phyloP scores from a whole-genome alignment of 2,888 invertebrate genomes.

The Drosophila lutescens region DNA sequence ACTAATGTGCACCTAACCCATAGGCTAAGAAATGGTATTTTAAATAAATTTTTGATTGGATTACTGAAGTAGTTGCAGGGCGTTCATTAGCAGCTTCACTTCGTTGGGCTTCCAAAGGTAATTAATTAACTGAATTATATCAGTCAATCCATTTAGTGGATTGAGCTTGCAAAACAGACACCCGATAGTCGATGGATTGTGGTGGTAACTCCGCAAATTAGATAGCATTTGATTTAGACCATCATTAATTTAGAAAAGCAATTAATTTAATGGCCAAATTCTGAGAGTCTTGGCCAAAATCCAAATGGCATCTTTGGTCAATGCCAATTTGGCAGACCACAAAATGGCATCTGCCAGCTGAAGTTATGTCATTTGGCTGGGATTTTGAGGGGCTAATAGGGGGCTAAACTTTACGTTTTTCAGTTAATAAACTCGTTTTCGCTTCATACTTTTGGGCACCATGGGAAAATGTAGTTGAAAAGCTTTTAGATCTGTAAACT shows the following conservation, averaged over 20 bases:
- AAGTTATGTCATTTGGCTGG: background rate
- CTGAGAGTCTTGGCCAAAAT: background rate
- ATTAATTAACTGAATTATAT: slow-evolving; percentile 28
- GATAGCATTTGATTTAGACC: slow-evolving; percentile 15
- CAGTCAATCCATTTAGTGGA: slow-evolving; percentile 21
- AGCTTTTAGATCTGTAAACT: slow-evolving; percentile 10
- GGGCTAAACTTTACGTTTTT: no score
- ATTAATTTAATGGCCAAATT: slow-evolving; percentile 26
- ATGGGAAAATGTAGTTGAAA: background rate
- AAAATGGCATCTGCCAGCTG: slow-evolving; percentile 8
- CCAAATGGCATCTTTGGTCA: slow-evolving; percentile 10
- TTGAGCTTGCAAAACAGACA: slow-evolving; percentile 9
- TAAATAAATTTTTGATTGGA: background rate
- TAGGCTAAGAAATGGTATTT: slow-evolving; percentile 3
- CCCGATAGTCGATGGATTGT: slow-evolving; percentile 9
- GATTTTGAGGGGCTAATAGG: background rate
- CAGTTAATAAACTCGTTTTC: background rate
- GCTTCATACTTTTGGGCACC: slow-evolving; percentile 26
- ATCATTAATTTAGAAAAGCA: slow-evolving; percentile 25
- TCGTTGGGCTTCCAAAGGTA: slow-evolving; percentile 19
- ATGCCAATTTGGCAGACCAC: slow-evolving; percentile 21
- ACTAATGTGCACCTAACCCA: slow-evolving; percentile 36
- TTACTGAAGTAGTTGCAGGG: background rate
- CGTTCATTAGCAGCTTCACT: slow-evolving; percentile 8
- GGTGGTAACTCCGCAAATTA: slow-evolving; percentile 20